Evolutionary conservation across 2,113 vertebrate genomes (phyloP), one percentile per base, ranked within the genome.

Genomic region (Oreochromis spilurus): DNA sequence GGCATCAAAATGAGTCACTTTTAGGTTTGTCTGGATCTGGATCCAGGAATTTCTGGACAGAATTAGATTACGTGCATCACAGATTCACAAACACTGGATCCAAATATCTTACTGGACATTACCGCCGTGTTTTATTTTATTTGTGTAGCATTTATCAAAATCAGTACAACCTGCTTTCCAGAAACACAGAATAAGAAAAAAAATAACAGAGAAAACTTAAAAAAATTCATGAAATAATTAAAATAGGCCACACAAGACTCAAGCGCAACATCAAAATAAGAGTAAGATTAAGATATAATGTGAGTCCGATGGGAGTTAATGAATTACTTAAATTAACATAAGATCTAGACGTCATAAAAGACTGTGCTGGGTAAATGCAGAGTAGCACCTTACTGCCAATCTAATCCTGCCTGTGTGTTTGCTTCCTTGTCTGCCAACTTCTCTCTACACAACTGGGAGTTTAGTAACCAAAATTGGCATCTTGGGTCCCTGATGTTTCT

Each of bases 371-470:
- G 21, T 24, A 72, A 72, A 45, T 29, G 14, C 21, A 45, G 40
- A 75, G 40, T 29, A 48, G 40, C 67, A 48, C 40, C 21, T 48
- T 17, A 17, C 21, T 75, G 16, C 9, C 48, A 75, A 48, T 19
- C 65, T 43, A 40, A 40, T 43, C 24, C 19, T 75, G 43, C 24
- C 14, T 48, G 38, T 72, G 13, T 26, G 38, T 72, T 72, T 72
- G 14, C 21, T 72, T 72, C 40, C 2, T 48, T 75, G 43, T 48
- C 43, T 29, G 43, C 43, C 43, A 48, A 11, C 43, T 29, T 17
- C 43, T 48, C 70, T 26, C 70, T 75, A 29, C 14, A 48, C 1
- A 0, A 48, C 1, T 1, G 3, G 5, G 1, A 19, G 5, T 29
- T 19, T 45, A 75, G 17, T 48, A 12, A 75, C 70, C 43, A 48